Evolutionary conservation across 2,113 vertebrate genomes (phyloP), one percentile per base, ranked within the genome.

Genomic region (Nettapus auritus): DNA sequence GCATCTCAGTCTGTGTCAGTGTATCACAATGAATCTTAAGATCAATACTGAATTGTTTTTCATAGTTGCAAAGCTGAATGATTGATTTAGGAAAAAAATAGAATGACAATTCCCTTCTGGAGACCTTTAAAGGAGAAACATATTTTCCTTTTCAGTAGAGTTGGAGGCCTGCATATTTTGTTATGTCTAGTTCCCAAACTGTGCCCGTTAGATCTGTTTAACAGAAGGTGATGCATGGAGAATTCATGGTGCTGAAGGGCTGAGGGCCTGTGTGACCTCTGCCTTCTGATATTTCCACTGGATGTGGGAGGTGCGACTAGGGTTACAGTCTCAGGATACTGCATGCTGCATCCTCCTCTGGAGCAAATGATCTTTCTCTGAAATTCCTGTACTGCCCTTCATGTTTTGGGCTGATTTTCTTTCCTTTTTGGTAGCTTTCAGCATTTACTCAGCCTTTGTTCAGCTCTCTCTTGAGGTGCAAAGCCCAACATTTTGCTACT

Each of bases 1-100:
- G 29, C 22, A 82, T 78, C 66, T 36, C 8, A 33, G 46, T 57
- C 48, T 8, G 0, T 46, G n/a, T 68, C 70, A 79, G 36, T 38
- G 46, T 29, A 62, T 69, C 67, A 62, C 14, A 53, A 12, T 36
- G 67, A 77, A 76, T 82, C 55, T n/a, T 5, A 8, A 82, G 71
- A 88, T 94, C 92, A 64, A 80, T 86, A 57, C 25, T 74, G 53
- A 16, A 36, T 74, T 81, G 38, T 75, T 89, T 71, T 84, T 25
- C 69, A 46, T 69, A 44, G 67, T 82, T 82, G 29, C 53, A 73
- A 82, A 42, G 38, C 33, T 77, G 38, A 80, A 86, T 53, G 71
- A 88, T 73, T 93, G 57, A 62, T 76, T 79, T 52, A 94, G 63
- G 6, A 73, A 89, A 52, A 36, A 89, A 88, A 62, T 25, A 82